Base-by-base conservation (phyloP, 2,888 invertebrate genomes). In the Idaea aversata region DNA sequence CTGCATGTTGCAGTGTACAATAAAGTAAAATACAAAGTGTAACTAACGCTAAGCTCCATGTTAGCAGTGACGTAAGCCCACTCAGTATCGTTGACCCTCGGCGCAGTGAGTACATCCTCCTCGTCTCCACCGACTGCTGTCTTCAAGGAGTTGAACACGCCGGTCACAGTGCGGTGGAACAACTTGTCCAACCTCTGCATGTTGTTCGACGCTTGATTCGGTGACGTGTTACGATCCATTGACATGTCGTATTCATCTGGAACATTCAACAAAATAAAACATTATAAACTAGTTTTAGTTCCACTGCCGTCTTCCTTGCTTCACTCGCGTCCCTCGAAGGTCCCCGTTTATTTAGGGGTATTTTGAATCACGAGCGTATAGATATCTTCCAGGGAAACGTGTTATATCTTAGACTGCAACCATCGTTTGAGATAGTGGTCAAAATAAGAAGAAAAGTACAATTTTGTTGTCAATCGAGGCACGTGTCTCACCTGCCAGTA, bases 101-200 rank as follows among this genome's bases (percentile, higher is more conserved):
- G 77, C 72, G 82, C 85, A 3, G 68, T 65, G 5, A 68, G 64
- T 57, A 65, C 63, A 4, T 83, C 92, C 79, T 76, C 78, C 6
- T 84, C 90, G 72, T 91, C 91, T 0, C 85, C 91, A 0, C 92
- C 92, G 59, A 93, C 93, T 0, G 96, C 96, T 34, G 96, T 96
- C 83, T 95, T 95, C 61, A 97, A 92, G 0, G 96, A 96, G 84
- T 96, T 96, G 81, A 97, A 95, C 70, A 97, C 96, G 0, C 96
- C 97, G 0, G 96, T 96, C 72, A 97, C 96, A 0, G 96, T 96
- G 80, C 96, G 95, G 0, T 96, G 95, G 78, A 97, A 94, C 80
- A 96, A 91, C 91, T 84, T 94, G 81, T 88, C 94, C 36, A 86
- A 86, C 75, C 85, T 81, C 83, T 88, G 94, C 92, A 84, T 93